Percentiles rank a stretch among this genome's conserved stretches.
phyloP scores from a whole-genome alignment of 2,797 vertebrate genomes.

The Clamator glandarius region DNA sequence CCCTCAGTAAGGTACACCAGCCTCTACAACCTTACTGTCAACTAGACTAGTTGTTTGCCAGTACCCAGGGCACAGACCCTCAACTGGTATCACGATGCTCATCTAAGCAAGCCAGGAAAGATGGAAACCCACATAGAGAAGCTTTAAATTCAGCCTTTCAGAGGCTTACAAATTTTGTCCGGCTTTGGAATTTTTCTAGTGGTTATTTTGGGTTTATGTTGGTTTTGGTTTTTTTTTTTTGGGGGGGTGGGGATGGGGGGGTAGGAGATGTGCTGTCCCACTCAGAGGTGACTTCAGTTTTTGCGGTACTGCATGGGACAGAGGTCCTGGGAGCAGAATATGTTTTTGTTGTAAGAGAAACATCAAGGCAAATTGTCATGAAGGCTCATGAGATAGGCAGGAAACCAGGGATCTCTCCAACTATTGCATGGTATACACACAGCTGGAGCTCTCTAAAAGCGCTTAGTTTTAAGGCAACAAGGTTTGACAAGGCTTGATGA shows the following conservation, averaged over 20 bases:
- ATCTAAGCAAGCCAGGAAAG: not conserved
- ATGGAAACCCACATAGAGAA: not conserved
- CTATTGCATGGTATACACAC: not conserved
- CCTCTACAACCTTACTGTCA: no score
- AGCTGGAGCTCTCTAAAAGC: not conserved
- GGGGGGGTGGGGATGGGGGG: no score
- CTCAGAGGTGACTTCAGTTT: not conserved
- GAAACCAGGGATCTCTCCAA: not conserved
- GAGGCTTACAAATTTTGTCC: not conserved
- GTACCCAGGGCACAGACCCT: no score
- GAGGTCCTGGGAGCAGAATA: not conserved
- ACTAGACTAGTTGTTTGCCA: no score
- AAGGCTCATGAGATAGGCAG: not conserved
- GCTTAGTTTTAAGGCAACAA: not conserved
- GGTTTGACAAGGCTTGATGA: not conserved
- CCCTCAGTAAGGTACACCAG: no score
- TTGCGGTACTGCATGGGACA: not conserved
- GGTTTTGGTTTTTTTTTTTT: not conserved
- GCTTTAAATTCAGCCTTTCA: not conserved
- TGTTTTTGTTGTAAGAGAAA: not conserved
- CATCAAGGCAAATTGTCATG: not conserved
- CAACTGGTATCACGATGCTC: not conserved
- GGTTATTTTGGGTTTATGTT: not conserved
- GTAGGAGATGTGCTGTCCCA: not conserved
- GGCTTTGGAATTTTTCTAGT: not conserved